Conservation (phyloP, 2,797 vertebrate genomes). For the Phylloscopus collybita region DNA sequence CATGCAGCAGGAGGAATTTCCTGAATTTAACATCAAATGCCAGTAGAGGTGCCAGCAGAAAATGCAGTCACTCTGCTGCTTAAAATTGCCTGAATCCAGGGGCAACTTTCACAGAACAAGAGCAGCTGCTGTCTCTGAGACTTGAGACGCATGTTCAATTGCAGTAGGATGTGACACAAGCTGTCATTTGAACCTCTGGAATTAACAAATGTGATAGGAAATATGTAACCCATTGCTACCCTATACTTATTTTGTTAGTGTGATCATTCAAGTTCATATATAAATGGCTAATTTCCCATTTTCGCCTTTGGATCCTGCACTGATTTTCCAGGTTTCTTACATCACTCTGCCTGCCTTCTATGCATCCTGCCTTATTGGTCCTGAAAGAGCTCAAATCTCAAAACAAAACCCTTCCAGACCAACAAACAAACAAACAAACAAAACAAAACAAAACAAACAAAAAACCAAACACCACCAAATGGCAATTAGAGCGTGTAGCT, state of each 20-base stretch:
- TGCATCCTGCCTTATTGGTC: background rate
- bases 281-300: background rate
- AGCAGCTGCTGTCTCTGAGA: background rate
- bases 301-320: background rate
- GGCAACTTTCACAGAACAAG: background rate
- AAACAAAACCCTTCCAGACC: background rate
- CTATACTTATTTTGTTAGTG: background rate
- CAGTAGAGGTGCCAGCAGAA: background rate
- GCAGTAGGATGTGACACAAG: background rate
- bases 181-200: conserved; percentile 11
- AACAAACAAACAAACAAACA: background rate
- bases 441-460: background rate
- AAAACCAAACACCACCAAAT: background rate
- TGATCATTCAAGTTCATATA: background rate
- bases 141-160: background rate
- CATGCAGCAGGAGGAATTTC: background rate
- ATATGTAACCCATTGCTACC: background rate
- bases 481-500: background rate
- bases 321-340: background rate
- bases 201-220: conserved; percentile 15
- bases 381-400: background rate
- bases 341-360: background rate
- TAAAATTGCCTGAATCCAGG: background rate
- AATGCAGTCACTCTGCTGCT: background rate
- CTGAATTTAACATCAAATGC: background rate